Base-by-base conservation (phyloP, 2,888 invertebrate genomes). In the Meiosimyza decipiens region DNA sequence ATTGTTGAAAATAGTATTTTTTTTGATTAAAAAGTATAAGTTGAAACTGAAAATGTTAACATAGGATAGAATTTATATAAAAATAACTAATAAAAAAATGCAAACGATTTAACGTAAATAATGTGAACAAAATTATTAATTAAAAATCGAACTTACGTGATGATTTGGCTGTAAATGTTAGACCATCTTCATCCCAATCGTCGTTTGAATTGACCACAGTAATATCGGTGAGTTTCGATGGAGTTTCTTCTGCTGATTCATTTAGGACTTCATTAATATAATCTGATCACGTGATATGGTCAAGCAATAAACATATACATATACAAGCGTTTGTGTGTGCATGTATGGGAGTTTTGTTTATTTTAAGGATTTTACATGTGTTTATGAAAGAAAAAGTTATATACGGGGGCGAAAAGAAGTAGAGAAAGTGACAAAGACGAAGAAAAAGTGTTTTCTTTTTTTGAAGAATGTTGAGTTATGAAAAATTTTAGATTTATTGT, bases 121-220 rank as follows among this genome's bases (percentile, higher is more conserved):
- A 77, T 71, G 55, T 71, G 72, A 63, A 73, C n/a, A 75, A 79
- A 76, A 73, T 6, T 9, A 40, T 9, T 40, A 40, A 40, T 40
- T 40, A 5, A 74, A 71, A 52, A 65, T 60, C 66, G 28, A 83
- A 92, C 93, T 92, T 92, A 95, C 95, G 94, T 88, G 92, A 93
- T 86, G 94, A 92, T 89, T 94, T 93, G 75, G 95, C 96, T 81
- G 95, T 95, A 86, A 96, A 96, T 77, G 94, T 95, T 80, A 96
- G 94, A 82, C 95, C 95, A 87, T 93, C 93, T 87, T 93, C 93
- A 85, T 95, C 95, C 92, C 92, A 92, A 82, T 95, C 95, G 79
- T 92, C 92, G 78, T 87, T 89, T 66, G 90, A 89, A 77, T 89
- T 88, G 75, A 79, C 78, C 68, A 83, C 83, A 40, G 89, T 90